Conservation (phyloP, 1,140 invertebrate genomes). For the Dryas iulia region DNA sequence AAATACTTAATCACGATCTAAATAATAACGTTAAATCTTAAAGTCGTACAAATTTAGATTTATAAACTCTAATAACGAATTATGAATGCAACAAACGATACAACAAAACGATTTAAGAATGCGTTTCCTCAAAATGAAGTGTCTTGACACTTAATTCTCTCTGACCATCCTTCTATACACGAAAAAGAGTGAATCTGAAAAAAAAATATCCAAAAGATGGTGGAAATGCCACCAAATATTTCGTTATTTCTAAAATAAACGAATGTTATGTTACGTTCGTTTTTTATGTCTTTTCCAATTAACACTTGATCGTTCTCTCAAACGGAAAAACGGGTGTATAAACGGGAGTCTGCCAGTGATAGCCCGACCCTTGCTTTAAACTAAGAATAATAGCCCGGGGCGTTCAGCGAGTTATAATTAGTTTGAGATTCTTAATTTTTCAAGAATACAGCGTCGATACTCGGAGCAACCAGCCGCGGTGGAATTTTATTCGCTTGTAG, state of each 20-base stretch:
- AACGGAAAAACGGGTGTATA: conserved; percentile 5
- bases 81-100: no score
- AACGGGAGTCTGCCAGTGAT: conserved; percentile 35
- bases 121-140: no score
- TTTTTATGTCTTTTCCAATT: conserved; percentile 11
- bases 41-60: no score
- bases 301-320: conserved; percentile 9
- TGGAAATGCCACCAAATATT: not conserved
- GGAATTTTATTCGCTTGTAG: not conserved
- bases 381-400: conserved; percentile 18
- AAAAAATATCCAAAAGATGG: no score
- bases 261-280: not conserved
- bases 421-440: conserved; percentile 40
- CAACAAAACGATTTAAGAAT: no score
- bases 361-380: conserved; percentile 26
- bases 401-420: conserved; percentile 38
- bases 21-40: no score
- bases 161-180: no score
- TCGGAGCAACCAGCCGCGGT: not conserved
- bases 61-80: no score
- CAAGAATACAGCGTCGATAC: conserved; percentile 3
- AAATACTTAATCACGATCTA: no score
- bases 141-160: no score
- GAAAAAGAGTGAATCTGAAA: no score
- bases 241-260: not conserved